phyloP scores from a whole-genome alignment of 2,797 vertebrate genomes.

The Cynopterus sphinx region DNA sequence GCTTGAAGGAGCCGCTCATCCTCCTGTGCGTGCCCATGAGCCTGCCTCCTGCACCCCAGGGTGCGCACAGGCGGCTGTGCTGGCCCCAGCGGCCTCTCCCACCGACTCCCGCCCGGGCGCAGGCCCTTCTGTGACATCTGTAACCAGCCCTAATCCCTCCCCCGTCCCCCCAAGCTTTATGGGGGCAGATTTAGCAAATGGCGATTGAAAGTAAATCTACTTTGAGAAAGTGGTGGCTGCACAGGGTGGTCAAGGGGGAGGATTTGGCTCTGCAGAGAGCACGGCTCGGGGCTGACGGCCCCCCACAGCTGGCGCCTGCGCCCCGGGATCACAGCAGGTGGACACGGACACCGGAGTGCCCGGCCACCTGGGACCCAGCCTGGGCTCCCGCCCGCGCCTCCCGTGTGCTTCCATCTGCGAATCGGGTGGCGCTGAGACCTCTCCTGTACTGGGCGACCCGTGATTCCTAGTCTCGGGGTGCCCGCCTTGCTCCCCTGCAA shows the following conservation, averaged over 20 bases:
- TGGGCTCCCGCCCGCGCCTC: rapidly evolving
- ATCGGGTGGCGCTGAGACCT: no score
- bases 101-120: slow-evolving; percentile 37
- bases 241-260: slow-evolving; percentile 84
- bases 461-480: not conserved
- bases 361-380: no score
- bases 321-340: rapidly evolving
- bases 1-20: slow-evolving; percentile 90
- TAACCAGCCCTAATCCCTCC: slow-evolving; percentile 98
- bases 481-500: no score
- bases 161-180: slow-evolving; percentile 88
- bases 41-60: slow-evolving; percentile 64
- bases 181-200: slow-evolving; percentile 99
- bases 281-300: slow-evolving; percentile 72
- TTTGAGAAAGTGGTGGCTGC: slow-evolving; percentile 89
- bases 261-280: slow-evolving; percentile 70
- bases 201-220: slow-evolving; percentile 98
- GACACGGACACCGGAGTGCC: rapidly evolving
- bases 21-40: slow-evolving; percentile 82
- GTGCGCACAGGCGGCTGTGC: not conserved
- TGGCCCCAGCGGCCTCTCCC: slow-evolving; percentile 80
- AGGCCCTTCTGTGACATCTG: slow-evolving; percentile 83
- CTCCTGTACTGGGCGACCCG: rapidly evolving
- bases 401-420: rapidly evolving
- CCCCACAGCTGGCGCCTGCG: not conserved